Percentiles rank a stretch among this genome's conserved stretches.
These are phyloP conservation scores for Pachyramphus minor DNA, from an alignment of 2,113 vertebrate species.

Conservation along the genomic window DNA sequence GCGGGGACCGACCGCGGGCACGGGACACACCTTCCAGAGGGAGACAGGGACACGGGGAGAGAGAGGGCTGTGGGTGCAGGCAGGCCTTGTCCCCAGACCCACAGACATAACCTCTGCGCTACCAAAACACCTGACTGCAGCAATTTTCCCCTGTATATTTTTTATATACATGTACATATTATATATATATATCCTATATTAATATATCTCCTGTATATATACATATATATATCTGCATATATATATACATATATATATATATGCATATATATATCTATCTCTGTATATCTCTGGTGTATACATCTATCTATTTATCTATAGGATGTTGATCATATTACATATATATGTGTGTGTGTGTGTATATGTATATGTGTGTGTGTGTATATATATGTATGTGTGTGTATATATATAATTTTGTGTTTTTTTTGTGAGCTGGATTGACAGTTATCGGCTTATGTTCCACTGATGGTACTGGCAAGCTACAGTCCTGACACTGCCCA, in stretches of 20 bases:
- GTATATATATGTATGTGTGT: too few species aligned
- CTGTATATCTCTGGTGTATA: neutral
- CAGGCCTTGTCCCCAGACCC: neutral
- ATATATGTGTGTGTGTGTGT: too few species aligned
- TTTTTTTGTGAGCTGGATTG: neutral
- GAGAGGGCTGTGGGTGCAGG: neutral
- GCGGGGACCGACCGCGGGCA: neutral
- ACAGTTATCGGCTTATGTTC: neutral
- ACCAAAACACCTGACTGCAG: too few species aligned
- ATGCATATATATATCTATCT: too few species aligned
- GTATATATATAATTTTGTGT: too few species aligned
- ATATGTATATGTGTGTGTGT: too few species aligned
- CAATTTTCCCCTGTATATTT: accelerated
- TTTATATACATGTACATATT: too few species aligned
- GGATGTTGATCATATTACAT: too few species aligned
- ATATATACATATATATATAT: too few species aligned
- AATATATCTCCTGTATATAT: too few species aligned
- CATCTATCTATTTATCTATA: too few species aligned
- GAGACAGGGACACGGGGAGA: neutral
- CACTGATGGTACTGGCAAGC: accelerated
- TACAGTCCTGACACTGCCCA: accelerated
- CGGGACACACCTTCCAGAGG: neutral
- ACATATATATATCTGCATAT: too few species aligned
- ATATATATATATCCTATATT: accelerated
- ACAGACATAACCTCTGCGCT: accelerated